A percentile compares a stretch with the other conserved stretches of the same genome.
Evolutionary conservation across 2,797 vertebrate species (phyloP).

Genomic region (Stomatorhinus walkeri): DNA sequence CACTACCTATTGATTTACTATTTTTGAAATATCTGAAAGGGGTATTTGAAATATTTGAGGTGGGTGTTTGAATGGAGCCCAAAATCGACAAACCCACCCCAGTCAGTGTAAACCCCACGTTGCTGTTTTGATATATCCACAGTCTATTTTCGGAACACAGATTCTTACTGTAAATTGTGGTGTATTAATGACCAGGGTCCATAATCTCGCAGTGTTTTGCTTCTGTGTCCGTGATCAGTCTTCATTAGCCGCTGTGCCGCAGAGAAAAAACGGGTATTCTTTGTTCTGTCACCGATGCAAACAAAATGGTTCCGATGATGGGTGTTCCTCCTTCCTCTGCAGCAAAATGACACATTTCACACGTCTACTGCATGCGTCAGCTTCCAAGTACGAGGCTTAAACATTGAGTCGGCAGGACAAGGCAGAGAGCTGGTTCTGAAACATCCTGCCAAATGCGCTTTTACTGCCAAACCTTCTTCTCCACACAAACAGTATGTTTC

Average conservation of each 20-base stretch:
- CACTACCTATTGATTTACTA: neutral
- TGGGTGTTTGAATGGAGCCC: neutral
- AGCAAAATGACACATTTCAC: neutral
- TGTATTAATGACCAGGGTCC: neutral
- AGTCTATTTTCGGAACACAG: conserved; percentile 24
- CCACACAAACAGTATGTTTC: conserved; percentile 5
- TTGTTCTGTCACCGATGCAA: conserved; percentile 11
- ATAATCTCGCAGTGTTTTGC: neutral
- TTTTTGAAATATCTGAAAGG: neutral
- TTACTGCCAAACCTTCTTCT: neutral
- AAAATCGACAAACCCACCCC: neutral
- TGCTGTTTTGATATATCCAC: neutral
- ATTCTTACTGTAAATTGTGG: neutral
- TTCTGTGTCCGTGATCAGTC: neutral
- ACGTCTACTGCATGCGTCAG: neutral
- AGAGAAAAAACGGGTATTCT: neutral
- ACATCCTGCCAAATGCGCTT: neutral
- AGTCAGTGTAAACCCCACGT: neutral
- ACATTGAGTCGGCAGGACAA: neutral
- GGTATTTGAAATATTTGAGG: neutral
- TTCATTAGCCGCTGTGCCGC: neutral
- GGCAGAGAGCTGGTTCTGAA: neutral
- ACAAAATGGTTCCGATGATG: neutral
- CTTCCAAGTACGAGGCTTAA: neutral
- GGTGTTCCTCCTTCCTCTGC: neutral